Conservation (phyloP, 1,140 invertebrate species). For the Drosophila sp. region DNA sequence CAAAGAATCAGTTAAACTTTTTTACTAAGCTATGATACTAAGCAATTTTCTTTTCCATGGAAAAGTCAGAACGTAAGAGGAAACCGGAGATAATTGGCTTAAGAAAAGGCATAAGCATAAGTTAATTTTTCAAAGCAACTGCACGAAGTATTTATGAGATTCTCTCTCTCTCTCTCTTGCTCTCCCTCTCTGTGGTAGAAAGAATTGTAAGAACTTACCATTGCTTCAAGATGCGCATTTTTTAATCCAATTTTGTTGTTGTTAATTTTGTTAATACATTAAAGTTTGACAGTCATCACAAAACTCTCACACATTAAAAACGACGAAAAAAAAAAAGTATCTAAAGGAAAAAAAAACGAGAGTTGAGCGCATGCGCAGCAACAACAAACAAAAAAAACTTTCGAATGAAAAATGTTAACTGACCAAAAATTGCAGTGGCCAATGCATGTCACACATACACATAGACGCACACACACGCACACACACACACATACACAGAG, state of each 20-base stretch:
- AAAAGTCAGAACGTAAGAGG: too few relatives aligned
- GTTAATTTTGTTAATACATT: slow-evolving; percentile 16
- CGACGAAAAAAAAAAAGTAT: slow-evolving; percentile 23
- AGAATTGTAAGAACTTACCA: slow-evolving; percentile 52
- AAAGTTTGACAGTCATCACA: slow-evolving; percentile 5
- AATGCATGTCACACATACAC: slow-evolving; percentile 58
- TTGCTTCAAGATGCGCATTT: slow-evolving; percentile 74
- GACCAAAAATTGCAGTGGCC: slow-evolving; percentile 53
- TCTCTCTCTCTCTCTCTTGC: not conserved
- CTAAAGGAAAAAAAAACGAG: slow-evolving; percentile 29
- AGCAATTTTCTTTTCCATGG: too few relatives aligned
- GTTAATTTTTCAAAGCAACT: too few relatives aligned
- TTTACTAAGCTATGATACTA: too few relatives aligned
- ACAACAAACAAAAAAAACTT: slow-evolving; percentile 40
- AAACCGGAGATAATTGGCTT: too few relatives aligned
- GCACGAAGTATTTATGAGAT: too few relatives aligned
- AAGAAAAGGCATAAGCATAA: too few relatives aligned
- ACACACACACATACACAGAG: not conserved
- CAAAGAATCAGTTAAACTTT: too few relatives aligned
- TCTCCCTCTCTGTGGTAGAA: not conserved
- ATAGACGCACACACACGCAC: slow-evolving; percentile 28
- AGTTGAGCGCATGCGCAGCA: slow-evolving; percentile 31
- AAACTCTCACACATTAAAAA: slow-evolving; percentile 10
- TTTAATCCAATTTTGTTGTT: slow-evolving; percentile 12
- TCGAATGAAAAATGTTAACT: slow-evolving; percentile 51